phyloP scores from a whole-genome alignment of 2,113 vertebrate species.

The Osmerus mordax region DNA sequence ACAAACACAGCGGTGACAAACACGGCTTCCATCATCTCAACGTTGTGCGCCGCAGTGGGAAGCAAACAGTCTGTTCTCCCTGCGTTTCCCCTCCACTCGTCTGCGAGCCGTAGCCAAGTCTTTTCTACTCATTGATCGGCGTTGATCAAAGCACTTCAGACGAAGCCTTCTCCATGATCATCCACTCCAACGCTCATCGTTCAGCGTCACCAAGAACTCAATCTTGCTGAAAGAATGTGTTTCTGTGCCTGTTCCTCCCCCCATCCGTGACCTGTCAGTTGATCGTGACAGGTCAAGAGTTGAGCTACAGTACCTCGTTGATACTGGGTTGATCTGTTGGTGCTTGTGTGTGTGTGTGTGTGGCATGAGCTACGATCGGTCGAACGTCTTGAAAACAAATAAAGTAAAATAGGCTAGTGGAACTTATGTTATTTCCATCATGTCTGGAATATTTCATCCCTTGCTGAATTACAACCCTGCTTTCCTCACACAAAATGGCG shows the following conservation, averaged over 20 bases:
- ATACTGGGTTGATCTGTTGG: no score
- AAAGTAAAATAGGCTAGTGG: slow-evolving; percentile 15
- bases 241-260: slow-evolving; percentile 1
- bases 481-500: slow-evolving; percentile 52
- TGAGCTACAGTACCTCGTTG: not conserved
- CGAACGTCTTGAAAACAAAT: slow-evolving; percentile 28
- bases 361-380: slow-evolving; percentile 18
- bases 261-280: slow-evolving; percentile 8
- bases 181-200: slow-evolving; percentile 12
- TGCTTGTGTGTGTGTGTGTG: not conserved
- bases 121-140: slow-evolving; percentile 32
- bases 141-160: slow-evolving; percentile 34
- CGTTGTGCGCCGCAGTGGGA: slow-evolving; percentile 40
- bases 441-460: slow-evolving; percentile 61
- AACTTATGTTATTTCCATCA: slow-evolving; percentile 53
- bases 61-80: slow-evolving; percentile 22
- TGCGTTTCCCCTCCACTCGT: slow-evolving; percentile 40
- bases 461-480: slow-evolving; percentile 58
- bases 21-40: slow-evolving; percentile 37
- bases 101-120: slow-evolving; percentile 34
- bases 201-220: not conserved
- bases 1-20: slow-evolving; percentile 35
- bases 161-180: slow-evolving; percentile 24
- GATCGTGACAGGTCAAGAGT: not conserved
- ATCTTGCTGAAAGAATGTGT: not conserved